Evolutionary conservation across 2,888 invertebrate species (phyloP).

Genomic region (Mythimna impura): DNA sequence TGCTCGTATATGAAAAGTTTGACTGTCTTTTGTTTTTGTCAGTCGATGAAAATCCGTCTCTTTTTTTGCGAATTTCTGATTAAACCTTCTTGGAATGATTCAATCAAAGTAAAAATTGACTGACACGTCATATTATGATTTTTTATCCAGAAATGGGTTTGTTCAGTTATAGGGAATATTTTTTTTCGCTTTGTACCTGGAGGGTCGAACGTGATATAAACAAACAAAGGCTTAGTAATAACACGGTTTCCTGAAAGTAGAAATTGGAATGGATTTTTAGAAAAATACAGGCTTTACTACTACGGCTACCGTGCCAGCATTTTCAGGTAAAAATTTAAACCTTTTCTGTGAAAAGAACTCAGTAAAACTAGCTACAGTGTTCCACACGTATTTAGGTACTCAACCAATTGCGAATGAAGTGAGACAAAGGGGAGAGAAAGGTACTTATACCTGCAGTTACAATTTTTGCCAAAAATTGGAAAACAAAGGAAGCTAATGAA

Average conservation of each 20-base stretch:
- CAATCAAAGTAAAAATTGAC: background rate
- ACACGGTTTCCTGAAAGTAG: slow-evolving; percentile 44
- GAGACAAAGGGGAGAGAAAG: slow-evolving; percentile 17
- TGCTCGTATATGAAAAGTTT: slow-evolving; percentile 1
- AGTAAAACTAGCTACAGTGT: slow-evolving; percentile 22
- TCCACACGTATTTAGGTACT: slow-evolving; percentile 36
- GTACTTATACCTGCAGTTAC: slow-evolving; percentile 8
- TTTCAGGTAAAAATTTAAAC: slow-evolving; percentile 29
- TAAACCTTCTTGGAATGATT: background rate
- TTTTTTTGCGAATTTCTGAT: background rate
- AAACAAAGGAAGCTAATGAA: slow-evolving; percentile 1
- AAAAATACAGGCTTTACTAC: slow-evolving; percentile 33
- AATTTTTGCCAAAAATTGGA: slow-evolving; percentile 17
- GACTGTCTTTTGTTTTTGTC: background rate
- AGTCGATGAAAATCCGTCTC: background rate
- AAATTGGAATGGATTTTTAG: slow-evolving; percentile 54
- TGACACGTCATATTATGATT: background rate
- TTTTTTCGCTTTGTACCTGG: slow-evolving; percentile 1
- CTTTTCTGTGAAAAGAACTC: slow-evolving; percentile 25
- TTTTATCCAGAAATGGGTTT: background rate
- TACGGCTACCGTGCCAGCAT: slow-evolving; percentile 6
- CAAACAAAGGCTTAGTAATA: slow-evolving; percentile 47
- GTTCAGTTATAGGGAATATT: background rate
- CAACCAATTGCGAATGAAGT: slow-evolving; percentile 29
- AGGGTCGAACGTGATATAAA: slow-evolving; percentile 23